Evolutionary conservation across 2,113 vertebrate species (phyloP).

Genomic region (Spilogale gracilis): DNA sequence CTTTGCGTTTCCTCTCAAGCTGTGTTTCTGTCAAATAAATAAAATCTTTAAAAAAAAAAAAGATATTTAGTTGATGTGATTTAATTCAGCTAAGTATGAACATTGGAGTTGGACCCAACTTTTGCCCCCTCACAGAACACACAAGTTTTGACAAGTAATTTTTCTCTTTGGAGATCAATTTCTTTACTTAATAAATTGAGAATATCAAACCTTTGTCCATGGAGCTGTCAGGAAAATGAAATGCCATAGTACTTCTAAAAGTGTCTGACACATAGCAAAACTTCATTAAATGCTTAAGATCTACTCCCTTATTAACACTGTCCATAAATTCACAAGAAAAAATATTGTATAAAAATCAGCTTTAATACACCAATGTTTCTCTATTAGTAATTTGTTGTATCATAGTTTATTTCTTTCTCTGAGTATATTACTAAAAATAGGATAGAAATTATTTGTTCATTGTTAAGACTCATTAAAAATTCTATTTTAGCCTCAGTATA

Average conservation of each 20-base stretch:
- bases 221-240: background rate
- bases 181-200: background rate
- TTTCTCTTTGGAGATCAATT: background rate
- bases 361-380: background rate
- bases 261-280: background rate
- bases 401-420: background rate
- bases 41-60: no score
- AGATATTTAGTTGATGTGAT: background rate
- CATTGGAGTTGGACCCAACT: background rate
- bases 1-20: no score
- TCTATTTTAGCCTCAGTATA: background rate
- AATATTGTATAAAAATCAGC: background rate
- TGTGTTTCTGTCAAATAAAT: no score
- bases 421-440: conserved; percentile 1
- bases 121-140: background rate
- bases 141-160: background rate
- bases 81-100: background rate
- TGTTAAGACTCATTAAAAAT: background rate
- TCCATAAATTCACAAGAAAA: background rate
- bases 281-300: background rate
- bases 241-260: background rate
- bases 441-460: background rate
- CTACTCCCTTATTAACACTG: background rate
- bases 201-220: background rate
- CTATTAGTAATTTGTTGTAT: background rate